A percentile compares a stretch with the other conserved stretches of the same genome.
phyloP scores from a whole-genome alignment of 2,113 vertebrate species.

The Trachemys scripta region DNA sequence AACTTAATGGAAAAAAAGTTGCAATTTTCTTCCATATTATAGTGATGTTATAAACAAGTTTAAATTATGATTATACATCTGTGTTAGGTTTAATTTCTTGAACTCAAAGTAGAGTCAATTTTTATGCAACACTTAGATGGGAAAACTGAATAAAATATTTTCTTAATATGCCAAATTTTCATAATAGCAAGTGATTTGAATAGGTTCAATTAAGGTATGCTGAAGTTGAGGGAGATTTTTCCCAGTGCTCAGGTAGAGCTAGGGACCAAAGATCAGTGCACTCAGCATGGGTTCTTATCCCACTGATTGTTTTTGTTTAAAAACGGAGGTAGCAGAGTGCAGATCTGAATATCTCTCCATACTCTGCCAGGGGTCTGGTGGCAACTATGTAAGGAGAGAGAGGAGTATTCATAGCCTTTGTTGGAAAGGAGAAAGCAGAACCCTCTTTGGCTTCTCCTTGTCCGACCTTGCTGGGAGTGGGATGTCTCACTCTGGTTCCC shows the following conservation, averaged over 20 bases:
- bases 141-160: background rate
- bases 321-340: background rate
- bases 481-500: background rate
- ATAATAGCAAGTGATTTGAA: background rate
- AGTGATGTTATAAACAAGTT: constrained; percentile 35
- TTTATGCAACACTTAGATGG: background rate
- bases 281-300: constrained; percentile 28
- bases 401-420: constrained; percentile 34
- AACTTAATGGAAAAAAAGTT: constrained; percentile 12
- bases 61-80: constrained; percentile 58
- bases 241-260: background rate
- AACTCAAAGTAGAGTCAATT: constrained; percentile 29
- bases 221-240: background rate
- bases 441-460: background rate
- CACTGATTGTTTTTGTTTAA: constrained; percentile 10
- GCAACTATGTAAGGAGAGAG: background rate
- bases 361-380: background rate
- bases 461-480: background rate
- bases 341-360: constrained; percentile 20
- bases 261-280: constrained; percentile 10
- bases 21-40: constrained; percentile 16
- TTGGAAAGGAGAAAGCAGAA: background rate
- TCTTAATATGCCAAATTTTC: background rate
- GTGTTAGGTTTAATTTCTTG: constrained; percentile 41
- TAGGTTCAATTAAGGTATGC: background rate